A percentile compares a stretch with the other conserved stretches of the same genome.
phyloP scores from a whole-genome alignment of 2,888 invertebrate genomes.

The Melinopterus prodromus region DNA sequence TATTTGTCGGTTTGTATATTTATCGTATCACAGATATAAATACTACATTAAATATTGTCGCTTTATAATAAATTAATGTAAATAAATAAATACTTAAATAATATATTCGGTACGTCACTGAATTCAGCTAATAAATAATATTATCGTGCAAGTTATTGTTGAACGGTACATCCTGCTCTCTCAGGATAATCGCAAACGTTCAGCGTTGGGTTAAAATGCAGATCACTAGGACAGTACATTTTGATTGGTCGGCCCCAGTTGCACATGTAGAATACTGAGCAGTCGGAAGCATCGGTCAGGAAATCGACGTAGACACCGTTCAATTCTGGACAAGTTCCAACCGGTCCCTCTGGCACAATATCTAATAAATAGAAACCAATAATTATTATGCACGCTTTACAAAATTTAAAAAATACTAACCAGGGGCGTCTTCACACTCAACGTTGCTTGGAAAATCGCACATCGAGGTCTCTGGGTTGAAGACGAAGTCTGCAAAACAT shows the following conservation, averaged over 20 bases:
- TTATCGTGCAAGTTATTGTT: background rate
- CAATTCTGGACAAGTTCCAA: slow-evolving; percentile 25
- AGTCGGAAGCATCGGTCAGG: slow-evolving; percentile 16
- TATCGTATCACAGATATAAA: background rate
- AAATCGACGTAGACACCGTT: slow-evolving; percentile 9
- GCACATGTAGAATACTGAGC: slow-evolving; percentile 23
- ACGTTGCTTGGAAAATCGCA: slow-evolving; percentile 30
- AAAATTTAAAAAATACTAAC: background rate
- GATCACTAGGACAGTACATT: slow-evolving; percentile 31
- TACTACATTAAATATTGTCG: background rate
- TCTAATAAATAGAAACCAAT: background rate
- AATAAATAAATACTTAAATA: background rate
- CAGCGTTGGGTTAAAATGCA: slow-evolving; percentile 36
- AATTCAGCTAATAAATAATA: background rate
- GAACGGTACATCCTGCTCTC: slow-evolving; percentile 31
- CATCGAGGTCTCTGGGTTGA: slow-evolving; percentile 24
- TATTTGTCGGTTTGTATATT: too few relatives aligned
- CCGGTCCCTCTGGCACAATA: slow-evolving; percentile 13
- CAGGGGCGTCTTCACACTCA: slow-evolving; percentile 22
- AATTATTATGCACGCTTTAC: background rate
- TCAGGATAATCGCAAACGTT: slow-evolving; percentile 38
- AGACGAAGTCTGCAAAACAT: slow-evolving; percentile 25
- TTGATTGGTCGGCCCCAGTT: slow-evolving; percentile 27
- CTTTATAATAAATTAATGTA: background rate
- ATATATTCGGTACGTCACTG: background rate